These are phyloP conservation scores for Thymallus thymallus DNA, from an alignment of 2,113 vertebrate genomes.

Conservation along the genomic window DNA sequence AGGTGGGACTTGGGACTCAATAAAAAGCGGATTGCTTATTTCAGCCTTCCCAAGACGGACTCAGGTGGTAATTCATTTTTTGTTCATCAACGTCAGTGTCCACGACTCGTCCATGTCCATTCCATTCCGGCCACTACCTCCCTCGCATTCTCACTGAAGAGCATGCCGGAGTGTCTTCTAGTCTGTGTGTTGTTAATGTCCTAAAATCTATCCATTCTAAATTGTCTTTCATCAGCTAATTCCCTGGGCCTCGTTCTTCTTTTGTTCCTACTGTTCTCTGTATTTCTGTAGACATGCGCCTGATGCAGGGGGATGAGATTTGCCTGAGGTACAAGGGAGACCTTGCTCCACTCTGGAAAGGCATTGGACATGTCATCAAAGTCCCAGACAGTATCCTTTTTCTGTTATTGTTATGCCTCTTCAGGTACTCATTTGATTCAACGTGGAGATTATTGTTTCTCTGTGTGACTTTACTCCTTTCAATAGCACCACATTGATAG, in stretches of 20 bases:
- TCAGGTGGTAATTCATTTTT: conserved; percentile 81
- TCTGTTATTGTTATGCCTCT: background rate
- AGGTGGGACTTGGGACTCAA: conserved; percentile 99
- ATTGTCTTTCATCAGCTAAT: no score
- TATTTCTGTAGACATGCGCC: conserved; percentile 85
- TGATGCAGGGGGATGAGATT: conserved; percentile 99
- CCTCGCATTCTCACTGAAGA: background rate
- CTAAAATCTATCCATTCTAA: background rate
- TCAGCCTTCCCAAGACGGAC: conserved; percentile 98
- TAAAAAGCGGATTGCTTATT: conserved; percentile 99
- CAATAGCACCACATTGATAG: background rate
- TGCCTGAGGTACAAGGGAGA: conserved; percentile 96
- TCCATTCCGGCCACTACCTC: background rate
- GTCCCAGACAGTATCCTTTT: conserved; percentile 97
- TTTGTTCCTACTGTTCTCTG: background rate
- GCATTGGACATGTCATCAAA: conserved; percentile 98
- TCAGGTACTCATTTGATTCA: no score
- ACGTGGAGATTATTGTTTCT: no score
- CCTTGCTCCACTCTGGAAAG: conserved; percentile 92
- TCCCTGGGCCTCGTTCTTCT: background rate
- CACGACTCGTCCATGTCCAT: conserved; percentile 33
- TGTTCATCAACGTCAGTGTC: conserved; percentile 26
- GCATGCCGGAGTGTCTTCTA: background rate
- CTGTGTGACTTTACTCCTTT: no score
- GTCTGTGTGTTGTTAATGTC: background rate